phyloP scores from a whole-genome alignment of 2,888 invertebrate genomes.

The Periphyllus acericola region DNA sequence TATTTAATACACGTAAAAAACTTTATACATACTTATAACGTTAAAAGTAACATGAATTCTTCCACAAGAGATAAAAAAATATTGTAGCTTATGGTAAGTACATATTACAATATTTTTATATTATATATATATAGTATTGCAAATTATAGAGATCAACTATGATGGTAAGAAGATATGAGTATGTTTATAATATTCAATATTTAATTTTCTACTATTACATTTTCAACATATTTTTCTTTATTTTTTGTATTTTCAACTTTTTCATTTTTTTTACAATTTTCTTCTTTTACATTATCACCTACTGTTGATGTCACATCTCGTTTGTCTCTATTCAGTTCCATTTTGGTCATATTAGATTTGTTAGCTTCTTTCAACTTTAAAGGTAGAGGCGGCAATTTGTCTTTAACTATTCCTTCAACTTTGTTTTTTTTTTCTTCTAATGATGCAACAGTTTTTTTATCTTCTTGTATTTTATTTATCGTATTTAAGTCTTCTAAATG shows the following conservation, averaged over 20 bases:
- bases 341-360: slow-evolving; percentile 43
- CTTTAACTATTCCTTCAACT: slow-evolving; percentile 51
- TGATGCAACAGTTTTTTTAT: slow-evolving; percentile 10
- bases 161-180: neutral
- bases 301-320: slow-evolving; percentile 63
- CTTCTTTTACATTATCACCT: slow-evolving; percentile 65
- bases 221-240: slow-evolving; percentile 1
- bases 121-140: slow-evolving; percentile 23
- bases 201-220: slow-evolving; percentile 1
- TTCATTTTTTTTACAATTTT: slow-evolving; percentile 65
- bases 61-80: slow-evolving; percentile 34
- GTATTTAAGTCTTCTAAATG: slow-evolving; percentile 26
- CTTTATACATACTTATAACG: slow-evolving; percentile 2
- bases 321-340: slow-evolving; percentile 64
- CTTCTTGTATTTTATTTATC: neutral
- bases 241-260: slow-evolving; percentile 39
- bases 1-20: slow-evolving; percentile 21
- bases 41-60: slow-evolving; percentile 38
- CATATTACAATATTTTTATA: neutral
- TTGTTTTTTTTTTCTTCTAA: slow-evolving; percentile 42
- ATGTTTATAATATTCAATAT: slow-evolving; percentile 1
- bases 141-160: slow-evolving; percentile 49
- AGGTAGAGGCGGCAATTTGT: slow-evolving; percentile 62
- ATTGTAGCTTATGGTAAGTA: slow-evolving; percentile 41
- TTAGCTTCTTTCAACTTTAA: slow-evolving; percentile 57